Percentiles rank a stretch among this genome's conserved stretches.
phyloP scores from a whole-genome alignment of 1,140 invertebrate species.

The Tyrophagus putrescentiae region DNA sequence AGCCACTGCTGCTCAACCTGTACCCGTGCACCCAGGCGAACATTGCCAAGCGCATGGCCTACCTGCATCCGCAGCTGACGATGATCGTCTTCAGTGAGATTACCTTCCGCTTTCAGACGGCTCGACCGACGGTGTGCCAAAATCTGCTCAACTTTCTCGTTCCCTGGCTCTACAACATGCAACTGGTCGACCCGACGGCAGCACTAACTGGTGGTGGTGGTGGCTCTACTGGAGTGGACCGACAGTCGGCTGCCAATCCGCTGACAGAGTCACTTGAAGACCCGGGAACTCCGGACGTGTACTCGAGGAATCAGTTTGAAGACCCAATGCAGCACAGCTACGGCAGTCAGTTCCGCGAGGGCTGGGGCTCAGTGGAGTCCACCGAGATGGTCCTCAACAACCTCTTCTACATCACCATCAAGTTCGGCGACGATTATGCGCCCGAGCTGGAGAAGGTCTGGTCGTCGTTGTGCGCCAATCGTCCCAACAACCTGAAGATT shows the following conservation, averaged over 20 bases:
- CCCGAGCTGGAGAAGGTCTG: slow-evolving; percentile 89
- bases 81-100: slow-evolving; percentile 99
- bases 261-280: no score
- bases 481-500: slow-evolving; percentile 91
- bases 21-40: slow-evolving; percentile 83
- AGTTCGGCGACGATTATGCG: slow-evolving; percentile 88
- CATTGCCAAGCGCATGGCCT: slow-evolving; percentile 74
- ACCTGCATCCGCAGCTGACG: slow-evolving; percentile 85
- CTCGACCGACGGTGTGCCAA: slow-evolving; percentile 70
- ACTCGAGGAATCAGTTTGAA: background rate
- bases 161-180: slow-evolving; percentile 97
- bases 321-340: slow-evolving; percentile 28
- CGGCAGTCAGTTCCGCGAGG: slow-evolving; percentile 51
- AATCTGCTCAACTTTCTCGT: slow-evolving; percentile 76
- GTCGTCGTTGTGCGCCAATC: slow-evolving; percentile 83
- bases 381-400: slow-evolving; percentile 99
- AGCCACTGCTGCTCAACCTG: slow-evolving; percentile 9
- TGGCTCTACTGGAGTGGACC: background rate
- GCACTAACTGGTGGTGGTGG: slow-evolving; percentile 41
- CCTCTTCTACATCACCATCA: slow-evolving; percentile 91
- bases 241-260: background rate
- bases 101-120: slow-evolving; percentile 88
- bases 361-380: slow-evolving; percentile 93
- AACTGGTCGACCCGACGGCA: slow-evolving; percentile 82
- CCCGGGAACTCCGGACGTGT: background rate